Percentiles rank a stretch among this genome's conserved stretches.
Evolutionary conservation across 2,888 invertebrate genomes (phyloP).

Genomic region (Abscondita cerata): DNA sequence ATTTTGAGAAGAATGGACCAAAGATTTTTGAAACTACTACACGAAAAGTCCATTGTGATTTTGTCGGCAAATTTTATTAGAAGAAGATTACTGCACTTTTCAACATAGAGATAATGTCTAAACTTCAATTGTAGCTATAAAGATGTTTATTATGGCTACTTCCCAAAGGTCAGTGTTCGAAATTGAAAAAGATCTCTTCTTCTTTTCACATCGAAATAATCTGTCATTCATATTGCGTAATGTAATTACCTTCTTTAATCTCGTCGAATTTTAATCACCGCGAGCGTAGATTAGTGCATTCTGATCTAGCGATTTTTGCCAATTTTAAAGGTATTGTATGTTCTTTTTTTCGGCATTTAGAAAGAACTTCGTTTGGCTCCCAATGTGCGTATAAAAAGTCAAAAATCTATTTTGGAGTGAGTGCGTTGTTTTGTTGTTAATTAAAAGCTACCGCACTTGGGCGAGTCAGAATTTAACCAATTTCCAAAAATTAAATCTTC

Average conservation of each 20-base stretch:
- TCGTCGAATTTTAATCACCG: slow-evolving; percentile 44
- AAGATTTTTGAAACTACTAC: slow-evolving; percentile 22
- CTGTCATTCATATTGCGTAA: slow-evolving; percentile 1
- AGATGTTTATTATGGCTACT: slow-evolving; percentile 38
- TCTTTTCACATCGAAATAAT: not conserved
- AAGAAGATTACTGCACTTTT: slow-evolving; percentile 31
- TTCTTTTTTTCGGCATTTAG: slow-evolving; percentile 48
- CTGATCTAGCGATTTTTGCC: slow-evolving; percentile 51
- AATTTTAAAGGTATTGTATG: slow-evolving; percentile 46
- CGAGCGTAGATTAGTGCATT: slow-evolving; percentile 53
- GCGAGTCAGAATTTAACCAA: not conserved
- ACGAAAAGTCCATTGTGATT: slow-evolving; percentile 23
- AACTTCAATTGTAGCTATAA: slow-evolving; percentile 40
- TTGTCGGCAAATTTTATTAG: slow-evolving; percentile 38
- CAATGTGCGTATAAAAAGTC: slow-evolving; percentile 53
- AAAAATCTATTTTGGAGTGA: slow-evolving; percentile 53
- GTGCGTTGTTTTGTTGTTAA: slow-evolving; percentile 53
- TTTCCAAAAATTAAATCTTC: slow-evolving; percentile 2
- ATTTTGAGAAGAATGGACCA: slow-evolving; percentile 25
- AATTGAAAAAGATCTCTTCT: slow-evolving; percentile 8
- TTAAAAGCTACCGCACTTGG: slow-evolving; percentile 53
- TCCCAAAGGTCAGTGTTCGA: slow-evolving; percentile 27
- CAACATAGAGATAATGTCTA: slow-evolving; percentile 35
- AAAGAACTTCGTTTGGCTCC: slow-evolving; percentile 58
- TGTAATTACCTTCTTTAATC: slow-evolving; percentile 2